These are phyloP conservation scores for Monopis laevigella DNA, from an alignment of 2,888 invertebrate species.

Conservation along the genomic window DNA sequence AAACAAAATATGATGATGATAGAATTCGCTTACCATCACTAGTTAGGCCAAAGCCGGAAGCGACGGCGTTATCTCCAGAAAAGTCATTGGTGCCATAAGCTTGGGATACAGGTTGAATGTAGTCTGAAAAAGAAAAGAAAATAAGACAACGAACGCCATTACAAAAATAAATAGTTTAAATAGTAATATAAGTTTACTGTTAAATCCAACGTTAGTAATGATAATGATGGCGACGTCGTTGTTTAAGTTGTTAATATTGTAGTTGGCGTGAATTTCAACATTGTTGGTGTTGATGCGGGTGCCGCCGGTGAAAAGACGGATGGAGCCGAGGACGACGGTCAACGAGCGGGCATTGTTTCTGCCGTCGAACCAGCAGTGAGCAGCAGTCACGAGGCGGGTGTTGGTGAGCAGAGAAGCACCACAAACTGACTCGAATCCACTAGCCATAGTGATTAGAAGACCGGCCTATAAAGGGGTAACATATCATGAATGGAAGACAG, in stretches of 20 bases:
- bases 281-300: constrained; percentile 9
- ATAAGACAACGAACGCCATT: no score
- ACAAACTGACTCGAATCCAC: constrained; percentile 26
- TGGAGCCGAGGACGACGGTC: constrained; percentile 14
- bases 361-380: constrained; percentile 16
- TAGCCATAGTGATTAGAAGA: constrained; percentile 23
- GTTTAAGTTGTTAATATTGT: constrained; percentile 6
- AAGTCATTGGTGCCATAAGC: constrained; percentile 24
- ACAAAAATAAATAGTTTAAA: not conserved
- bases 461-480: constrained; percentile 23
- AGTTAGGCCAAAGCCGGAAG: constrained; percentile 29
- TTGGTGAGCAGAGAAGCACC: constrained; percentile 26
- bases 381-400: constrained; percentile 16
- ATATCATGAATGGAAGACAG: not conserved
- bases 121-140: constrained; percentile 22
- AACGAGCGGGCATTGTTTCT: constrained; percentile 8
- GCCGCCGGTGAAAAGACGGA: constrained; percentile 14
- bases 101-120: constrained; percentile 24
- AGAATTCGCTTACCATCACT: constrained; percentile 26
- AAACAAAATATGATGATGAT: no score
- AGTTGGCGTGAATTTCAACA: constrained; percentile 12
- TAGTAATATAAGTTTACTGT: constrained; percentile 4
- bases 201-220: constrained; percentile 19
- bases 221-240: constrained; percentile 29
- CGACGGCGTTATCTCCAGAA: constrained; percentile 23